Evolutionary conservation across 2,888 invertebrate genomes (phyloP).

Genomic region (Arctia plantaginis): DNA sequence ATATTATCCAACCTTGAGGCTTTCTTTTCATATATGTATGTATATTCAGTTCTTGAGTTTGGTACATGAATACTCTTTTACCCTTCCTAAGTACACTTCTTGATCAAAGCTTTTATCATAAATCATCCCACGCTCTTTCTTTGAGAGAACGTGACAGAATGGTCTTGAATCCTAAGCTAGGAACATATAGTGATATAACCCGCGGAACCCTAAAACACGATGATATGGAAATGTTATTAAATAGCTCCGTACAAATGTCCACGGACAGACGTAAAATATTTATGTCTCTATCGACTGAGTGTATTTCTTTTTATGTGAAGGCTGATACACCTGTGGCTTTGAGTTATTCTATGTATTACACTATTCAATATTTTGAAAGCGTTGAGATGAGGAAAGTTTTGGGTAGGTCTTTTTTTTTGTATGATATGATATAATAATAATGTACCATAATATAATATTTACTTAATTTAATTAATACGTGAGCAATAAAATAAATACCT

Average conservation of each 20-base stretch:
- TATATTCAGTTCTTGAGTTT: neutral
- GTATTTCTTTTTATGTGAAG: conserved; percentile 4
- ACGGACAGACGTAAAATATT: conserved; percentile 35
- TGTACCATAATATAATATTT: too few relatives aligned
- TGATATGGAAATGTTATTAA: conserved; percentile 27
- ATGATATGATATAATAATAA: too few relatives aligned
- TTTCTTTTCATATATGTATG: too few relatives aligned
- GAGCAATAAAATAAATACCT: too few relatives aligned
- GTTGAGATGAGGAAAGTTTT: neutral
- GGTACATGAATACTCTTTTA: neutral
- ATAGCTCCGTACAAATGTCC: conserved; percentile 4
- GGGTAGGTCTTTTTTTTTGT: too few relatives aligned
- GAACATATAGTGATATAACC: conserved; percentile 9
- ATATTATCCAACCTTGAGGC: neutral
- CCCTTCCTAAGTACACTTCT: neutral
- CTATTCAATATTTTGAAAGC: neutral
- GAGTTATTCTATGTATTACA: neutral
- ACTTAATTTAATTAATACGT: too few relatives aligned
- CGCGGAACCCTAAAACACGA: conserved; percentile 13
- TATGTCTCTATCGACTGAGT: conserved; percentile 11
- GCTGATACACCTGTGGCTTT: conserved; percentile 8
- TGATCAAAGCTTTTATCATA: conserved; percentile 6
- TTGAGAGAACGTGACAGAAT: neutral
- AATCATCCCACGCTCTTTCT: conserved; percentile 13
- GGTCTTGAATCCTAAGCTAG: neutral